phyloP scores from a whole-genome alignment of 2,113 vertebrate genomes.

The Laterallus jamaicensis region DNA sequence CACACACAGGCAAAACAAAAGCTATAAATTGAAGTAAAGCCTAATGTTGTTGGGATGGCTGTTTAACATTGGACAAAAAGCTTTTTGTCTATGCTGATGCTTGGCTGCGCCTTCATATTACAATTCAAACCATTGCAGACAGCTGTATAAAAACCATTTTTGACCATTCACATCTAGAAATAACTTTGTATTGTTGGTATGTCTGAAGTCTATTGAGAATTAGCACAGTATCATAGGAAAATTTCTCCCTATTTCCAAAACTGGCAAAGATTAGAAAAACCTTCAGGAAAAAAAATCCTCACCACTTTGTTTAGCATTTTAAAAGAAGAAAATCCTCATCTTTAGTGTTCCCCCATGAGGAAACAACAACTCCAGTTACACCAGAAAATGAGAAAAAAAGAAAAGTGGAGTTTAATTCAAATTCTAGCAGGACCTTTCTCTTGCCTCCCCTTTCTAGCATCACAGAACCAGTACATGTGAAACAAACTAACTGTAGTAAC shows the following conservation, averaged over 20 bases:
- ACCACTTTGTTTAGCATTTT: neutral
- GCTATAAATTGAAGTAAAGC: neutral
- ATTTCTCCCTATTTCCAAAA: neutral
- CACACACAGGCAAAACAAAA: neutral
- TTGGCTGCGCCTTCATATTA: neutral
- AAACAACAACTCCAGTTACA: neutral
- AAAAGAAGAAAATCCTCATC: neutral
- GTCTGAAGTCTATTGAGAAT: neutral
- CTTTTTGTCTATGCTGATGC: neutral
- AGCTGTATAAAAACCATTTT: neutral
- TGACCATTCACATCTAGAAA: neutral
- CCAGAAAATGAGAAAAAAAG: neutral
- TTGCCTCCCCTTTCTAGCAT: neutral
- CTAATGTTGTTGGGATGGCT: neutral
- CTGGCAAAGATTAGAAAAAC: neutral
- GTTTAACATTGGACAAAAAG: neutral
- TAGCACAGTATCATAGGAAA: neutral
- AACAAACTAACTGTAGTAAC: neutral
- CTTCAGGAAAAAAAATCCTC: neutral
- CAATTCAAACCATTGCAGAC: neutral
- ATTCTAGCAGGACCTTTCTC: neutral
- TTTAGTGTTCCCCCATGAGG: neutral
- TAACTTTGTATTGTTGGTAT: neutral
- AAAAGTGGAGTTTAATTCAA: neutral
- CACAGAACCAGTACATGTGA: neutral